These are phyloP conservation scores for Ferdinandea cuprea DNA, from an alignment of 2,888 invertebrate genomes.

Conservation along the genomic window DNA sequence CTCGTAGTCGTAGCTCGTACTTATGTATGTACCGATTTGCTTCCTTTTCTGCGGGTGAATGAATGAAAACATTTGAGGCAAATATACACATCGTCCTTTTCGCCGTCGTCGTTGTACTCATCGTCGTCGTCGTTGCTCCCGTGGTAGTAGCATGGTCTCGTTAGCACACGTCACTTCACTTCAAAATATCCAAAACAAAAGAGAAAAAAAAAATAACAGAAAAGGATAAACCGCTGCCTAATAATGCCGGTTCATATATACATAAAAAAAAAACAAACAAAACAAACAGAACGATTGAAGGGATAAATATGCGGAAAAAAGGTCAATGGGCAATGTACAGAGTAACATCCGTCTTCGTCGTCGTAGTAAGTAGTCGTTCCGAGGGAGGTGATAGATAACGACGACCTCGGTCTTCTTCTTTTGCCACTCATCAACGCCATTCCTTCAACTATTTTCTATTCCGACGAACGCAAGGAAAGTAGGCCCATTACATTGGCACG, in stretches of 20 bases:
- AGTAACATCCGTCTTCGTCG: constrained; percentile 33
- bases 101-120: constrained; percentile 18
- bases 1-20: constrained; percentile 12
- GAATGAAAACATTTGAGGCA: constrained; percentile 67
- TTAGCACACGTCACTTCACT: constrained; percentile 73
- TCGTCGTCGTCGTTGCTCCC: constrained; percentile 17
- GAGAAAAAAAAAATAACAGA: constrained; percentile 24
- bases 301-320: constrained; percentile 71
- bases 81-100: constrained; percentile 56
- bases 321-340: constrained; percentile 60
- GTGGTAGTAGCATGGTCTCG: constrained; percentile 56
- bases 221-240: constrained; percentile 70
- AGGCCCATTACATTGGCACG: constrained; percentile 46
- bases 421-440: neutral
- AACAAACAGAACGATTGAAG: constrained; percentile 60
- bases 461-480: constrained; percentile 20
- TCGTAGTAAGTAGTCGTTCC: neutral
- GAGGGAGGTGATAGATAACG: neutral
- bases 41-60: constrained; percentile 70
- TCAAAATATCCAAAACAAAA: constrained; percentile 72
- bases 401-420: neutral
- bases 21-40: constrained; percentile 38
- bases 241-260: constrained; percentile 61
- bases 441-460: neutral
- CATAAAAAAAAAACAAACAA: constrained; percentile 67